Percentiles rank a stretch among this genome's conserved stretches.
These are phyloP conservation scores for Cinclus mexicanus DNA, from an alignment of 2,113 vertebrate genomes.

Conservation along the genomic window DNA sequence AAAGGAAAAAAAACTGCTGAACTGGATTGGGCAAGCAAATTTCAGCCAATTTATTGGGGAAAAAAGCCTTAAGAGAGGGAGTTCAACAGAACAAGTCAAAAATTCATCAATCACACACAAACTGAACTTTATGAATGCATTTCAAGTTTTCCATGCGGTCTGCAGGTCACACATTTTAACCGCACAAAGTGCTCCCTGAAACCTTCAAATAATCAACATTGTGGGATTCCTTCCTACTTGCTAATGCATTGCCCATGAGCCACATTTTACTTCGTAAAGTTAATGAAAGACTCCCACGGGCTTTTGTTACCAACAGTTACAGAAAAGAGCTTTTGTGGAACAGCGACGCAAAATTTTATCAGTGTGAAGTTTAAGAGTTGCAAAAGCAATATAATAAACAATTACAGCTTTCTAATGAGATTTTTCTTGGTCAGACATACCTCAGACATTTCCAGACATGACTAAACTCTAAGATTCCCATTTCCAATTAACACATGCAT, in stretches of 20 bases:
- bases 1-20: not conserved
- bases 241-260: not conserved
- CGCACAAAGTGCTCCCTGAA: not conserved
- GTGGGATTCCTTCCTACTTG: not conserved
- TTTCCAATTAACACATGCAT: not conserved
- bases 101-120: not conserved
- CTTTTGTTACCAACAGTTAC: not conserved
- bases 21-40: not conserved
- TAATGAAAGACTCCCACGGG: not conserved
- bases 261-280: not conserved
- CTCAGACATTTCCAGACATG: constrained; percentile 43
- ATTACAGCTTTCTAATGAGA: constrained; percentile 1
- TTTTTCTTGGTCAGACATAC: constrained; percentile 32
- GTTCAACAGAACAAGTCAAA: not conserved
- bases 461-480: constrained; percentile 34
- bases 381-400: not conserved
- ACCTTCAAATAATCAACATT: not conserved
- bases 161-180: not conserved
- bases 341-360: not conserved
- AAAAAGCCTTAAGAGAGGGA: not conserved
- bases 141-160: not conserved
- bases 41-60: not conserved
- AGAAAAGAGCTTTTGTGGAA: not conserved
- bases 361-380: not conserved
- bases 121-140: not conserved